phyloP scores from a whole-genome alignment of 2,888 invertebrate genomes.

The Tachystola acroxantha region DNA sequence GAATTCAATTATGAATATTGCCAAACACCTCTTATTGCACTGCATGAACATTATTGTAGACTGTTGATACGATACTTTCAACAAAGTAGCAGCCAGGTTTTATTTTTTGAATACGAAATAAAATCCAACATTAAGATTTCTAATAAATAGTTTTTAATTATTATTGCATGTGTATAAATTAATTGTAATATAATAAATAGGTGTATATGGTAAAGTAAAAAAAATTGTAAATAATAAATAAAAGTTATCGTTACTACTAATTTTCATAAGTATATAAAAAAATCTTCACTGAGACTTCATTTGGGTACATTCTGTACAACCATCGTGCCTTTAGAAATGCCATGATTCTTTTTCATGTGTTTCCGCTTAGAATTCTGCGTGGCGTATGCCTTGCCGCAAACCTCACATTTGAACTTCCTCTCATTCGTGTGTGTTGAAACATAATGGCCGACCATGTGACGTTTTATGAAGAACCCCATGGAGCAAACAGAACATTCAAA shows the following conservation, averaged over 20 bases:
- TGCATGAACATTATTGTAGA: not conserved
- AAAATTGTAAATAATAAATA: too few relatives aligned
- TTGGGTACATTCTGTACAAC: conserved; percentile 20
- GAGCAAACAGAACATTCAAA: conserved; percentile 65
- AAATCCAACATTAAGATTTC: too few relatives aligned
- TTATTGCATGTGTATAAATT: too few relatives aligned
- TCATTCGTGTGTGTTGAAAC: conserved; percentile 71
- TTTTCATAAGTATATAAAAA: too few relatives aligned
- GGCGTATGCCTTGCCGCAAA: conserved; percentile 77
- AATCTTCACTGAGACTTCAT: conserved; percentile 8
- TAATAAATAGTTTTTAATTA: too few relatives aligned
- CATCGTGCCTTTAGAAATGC: conserved; percentile 31
- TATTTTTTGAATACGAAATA: too few relatives aligned
- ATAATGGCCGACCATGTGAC: conserved; percentile 70
- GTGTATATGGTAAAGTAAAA: too few relatives aligned
- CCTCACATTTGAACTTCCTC: conserved; percentile 76
- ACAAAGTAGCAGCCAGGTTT: too few relatives aligned
- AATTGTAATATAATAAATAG: too few relatives aligned
- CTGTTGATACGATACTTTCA: too few relatives aligned
- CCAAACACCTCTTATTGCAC: not conserved
- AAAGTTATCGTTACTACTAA: too few relatives aligned
- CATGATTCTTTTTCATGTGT: conserved; percentile 68
- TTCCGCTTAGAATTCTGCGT: conserved; percentile 62
- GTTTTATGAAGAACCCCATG: conserved; percentile 65
- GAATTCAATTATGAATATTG: not conserved